These are phyloP conservation scores for Fistularia tabacaria DNA, from an alignment of 2,797 vertebrate genomes.

Conservation along the genomic window DNA sequence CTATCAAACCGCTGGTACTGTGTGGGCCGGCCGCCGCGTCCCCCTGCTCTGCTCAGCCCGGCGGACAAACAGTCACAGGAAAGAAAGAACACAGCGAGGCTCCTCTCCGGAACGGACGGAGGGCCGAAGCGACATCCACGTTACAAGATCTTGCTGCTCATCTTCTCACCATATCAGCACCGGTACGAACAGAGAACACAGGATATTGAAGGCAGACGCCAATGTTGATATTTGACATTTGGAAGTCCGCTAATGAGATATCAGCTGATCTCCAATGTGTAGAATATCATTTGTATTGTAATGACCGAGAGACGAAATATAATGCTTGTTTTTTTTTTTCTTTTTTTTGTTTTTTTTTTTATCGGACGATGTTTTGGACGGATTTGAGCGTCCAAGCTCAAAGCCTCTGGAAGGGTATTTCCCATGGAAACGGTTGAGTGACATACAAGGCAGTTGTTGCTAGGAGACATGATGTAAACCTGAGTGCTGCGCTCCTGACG, in stretches of 20 bases:
- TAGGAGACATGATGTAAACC: conserved; percentile 3
- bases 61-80: too few relatives aligned
- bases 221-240: not conserved
- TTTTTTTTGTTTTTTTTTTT: conserved; percentile 10
- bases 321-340: not conserved
- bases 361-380: not conserved
- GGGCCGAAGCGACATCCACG: too few relatives aligned
- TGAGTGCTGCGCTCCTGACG: not conserved
- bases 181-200: conserved; percentile 4
- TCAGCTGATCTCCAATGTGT: not conserved
- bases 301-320: not conserved
- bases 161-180: conserved; percentile 28
- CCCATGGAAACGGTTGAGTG: conserved; percentile 7
- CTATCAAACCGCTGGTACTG: too few relatives aligned
- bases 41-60: too few relatives aligned
- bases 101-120: too few relatives aligned
- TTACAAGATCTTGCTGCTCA: conserved; percentile 22
- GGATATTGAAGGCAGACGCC: not conserved
- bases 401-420: conserved; percentile 6
- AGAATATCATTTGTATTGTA: not conserved
- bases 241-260: conserved; percentile 6
- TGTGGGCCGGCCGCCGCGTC: too few relatives aligned
- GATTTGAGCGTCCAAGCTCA: conserved; percentile 6
- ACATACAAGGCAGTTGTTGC: conserved; percentile 8
- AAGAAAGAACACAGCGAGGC: too few relatives aligned